Percentiles rank a stretch among this genome's conserved stretches.
These are phyloP conservation scores for Acrobasis suavella DNA, from an alignment of 2,888 invertebrate species.

Conservation along the genomic window DNA sequence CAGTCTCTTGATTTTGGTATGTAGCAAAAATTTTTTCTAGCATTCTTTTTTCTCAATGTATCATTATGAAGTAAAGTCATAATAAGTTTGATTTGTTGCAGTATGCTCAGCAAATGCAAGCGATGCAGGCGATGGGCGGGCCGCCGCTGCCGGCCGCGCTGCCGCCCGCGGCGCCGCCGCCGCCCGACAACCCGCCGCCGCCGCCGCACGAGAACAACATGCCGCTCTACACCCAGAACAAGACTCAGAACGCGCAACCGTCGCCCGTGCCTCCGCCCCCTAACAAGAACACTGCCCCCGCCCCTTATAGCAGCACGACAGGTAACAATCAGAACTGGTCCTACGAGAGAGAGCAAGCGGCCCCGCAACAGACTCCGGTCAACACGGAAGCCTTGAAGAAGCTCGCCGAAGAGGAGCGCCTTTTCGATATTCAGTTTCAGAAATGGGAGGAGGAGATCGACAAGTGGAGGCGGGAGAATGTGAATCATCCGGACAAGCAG, in stretches of 20 bases:
- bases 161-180: conserved; percentile 49
- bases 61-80: no score
- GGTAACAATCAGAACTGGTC: conserved; percentile 51
- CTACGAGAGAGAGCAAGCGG: conserved; percentile 29
- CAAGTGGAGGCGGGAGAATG: conserved; percentile 95
- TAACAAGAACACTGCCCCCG: conserved; percentile 35
- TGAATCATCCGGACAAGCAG: conserved; percentile 94
- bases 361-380: conserved; percentile 35
- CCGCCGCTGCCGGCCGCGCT: conserved; percentile 54
- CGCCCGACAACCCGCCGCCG: conserved; percentile 55
- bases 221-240: conserved; percentile 54
- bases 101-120: conserved; percentile 73
- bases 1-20: no score
- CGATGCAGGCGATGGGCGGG: conserved; percentile 46
- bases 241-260: conserved; percentile 28
- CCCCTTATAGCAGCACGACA: conserved; percentile 43
- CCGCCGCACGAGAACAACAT: conserved; percentile 73
- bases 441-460: conserved; percentile 96
- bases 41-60: no score
- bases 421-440: conserved; percentile 93
- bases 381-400: conserved; percentile 68
- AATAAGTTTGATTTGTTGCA: conserved; percentile 41
- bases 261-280: conserved; percentile 44
- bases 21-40: no score
- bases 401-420: conserved; percentile 87